phyloP scores from a whole-genome alignment of 2,113 vertebrate genomes.

The Anoura caudifer region DNA sequence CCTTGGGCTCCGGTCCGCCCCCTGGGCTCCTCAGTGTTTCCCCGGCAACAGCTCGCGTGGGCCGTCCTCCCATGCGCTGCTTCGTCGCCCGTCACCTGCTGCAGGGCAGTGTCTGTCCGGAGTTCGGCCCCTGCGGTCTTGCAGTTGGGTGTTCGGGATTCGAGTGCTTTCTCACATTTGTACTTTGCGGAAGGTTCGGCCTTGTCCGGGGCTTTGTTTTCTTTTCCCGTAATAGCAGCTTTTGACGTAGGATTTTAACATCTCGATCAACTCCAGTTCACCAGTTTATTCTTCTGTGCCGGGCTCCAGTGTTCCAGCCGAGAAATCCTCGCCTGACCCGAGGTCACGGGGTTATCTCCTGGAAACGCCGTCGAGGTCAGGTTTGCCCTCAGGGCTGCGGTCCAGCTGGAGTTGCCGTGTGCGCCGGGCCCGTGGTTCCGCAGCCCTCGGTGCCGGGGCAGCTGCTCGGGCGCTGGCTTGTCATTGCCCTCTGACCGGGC shows the following conservation, averaged over 20 bases:
- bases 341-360: not conserved
- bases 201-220: not conserved
- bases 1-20: too few species aligned
- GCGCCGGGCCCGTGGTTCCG: too few species aligned
- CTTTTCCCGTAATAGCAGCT: not conserved
- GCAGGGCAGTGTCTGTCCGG: too few species aligned
- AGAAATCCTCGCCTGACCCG: not conserved
- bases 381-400: not conserved
- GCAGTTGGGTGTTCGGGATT: not conserved
- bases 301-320: not conserved
- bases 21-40: too few species aligned
- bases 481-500: not conserved
- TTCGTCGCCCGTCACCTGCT: too few species aligned
- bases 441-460: rapidly evolving
- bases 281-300: not conserved
- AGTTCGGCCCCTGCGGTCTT: too few species aligned
- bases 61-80: too few species aligned
- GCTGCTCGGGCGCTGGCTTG: rapidly evolving
- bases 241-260: not conserved
- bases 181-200: not conserved
- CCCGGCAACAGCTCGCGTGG: too few species aligned
- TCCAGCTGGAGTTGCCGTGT: not conserved
- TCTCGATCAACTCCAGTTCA: not conserved
- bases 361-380: too few species aligned
- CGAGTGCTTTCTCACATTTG: not conserved